Base-by-base conservation (phyloP, 2,797 vertebrate species). In the Tolypeutes matacus region DNA sequence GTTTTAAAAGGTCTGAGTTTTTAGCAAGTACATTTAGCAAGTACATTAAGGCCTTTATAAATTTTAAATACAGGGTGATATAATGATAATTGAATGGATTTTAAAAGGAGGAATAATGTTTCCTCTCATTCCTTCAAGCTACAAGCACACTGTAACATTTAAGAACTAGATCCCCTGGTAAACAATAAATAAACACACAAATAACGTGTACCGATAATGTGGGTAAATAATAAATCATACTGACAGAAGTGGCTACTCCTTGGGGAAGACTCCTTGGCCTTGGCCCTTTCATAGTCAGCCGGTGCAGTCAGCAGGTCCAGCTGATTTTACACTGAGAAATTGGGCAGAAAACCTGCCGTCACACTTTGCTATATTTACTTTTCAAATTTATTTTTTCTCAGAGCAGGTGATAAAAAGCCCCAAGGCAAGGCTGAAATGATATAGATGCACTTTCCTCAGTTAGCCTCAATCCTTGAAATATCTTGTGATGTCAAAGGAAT, bases 331-430 rank as follows among this genome's bases (percentile, higher is more conserved):
- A 89, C 91, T 31, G 67, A 91, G 89, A 92, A 92, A 49, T 0
- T 49, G 85, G 90, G 95, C 95, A 92, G 53, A 81, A 93, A 94
- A 91, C 42, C 75, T 96, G 95, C 86, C 0, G 7, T 94, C 96
- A 93, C 95, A 95, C 78, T 36, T 91, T 10, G 92, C 94, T 97
- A 96, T 95, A 96, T 97, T 97, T 97, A 89, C 95, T 92, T 94
- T 73, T 56, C 70, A 15, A 82, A 86, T 92, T 93, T 95, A 83
- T 90, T 96, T 96, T 94, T 96, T 94, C 93, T 94, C 73, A 34
- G 72, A 91, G 90, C 81, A 93, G 93, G 96, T 96, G 95, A 53
- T 96, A 93, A 90, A 53, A 93, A 94, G 94, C 77, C 85, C 27
- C 7, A 51, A 93, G 85, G 85, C 73, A n/a, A 80, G 77, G 96